These are phyloP conservation scores for Bombus huntii DNA, from an alignment of 1,140 invertebrate species.

Conservation along the genomic window DNA sequence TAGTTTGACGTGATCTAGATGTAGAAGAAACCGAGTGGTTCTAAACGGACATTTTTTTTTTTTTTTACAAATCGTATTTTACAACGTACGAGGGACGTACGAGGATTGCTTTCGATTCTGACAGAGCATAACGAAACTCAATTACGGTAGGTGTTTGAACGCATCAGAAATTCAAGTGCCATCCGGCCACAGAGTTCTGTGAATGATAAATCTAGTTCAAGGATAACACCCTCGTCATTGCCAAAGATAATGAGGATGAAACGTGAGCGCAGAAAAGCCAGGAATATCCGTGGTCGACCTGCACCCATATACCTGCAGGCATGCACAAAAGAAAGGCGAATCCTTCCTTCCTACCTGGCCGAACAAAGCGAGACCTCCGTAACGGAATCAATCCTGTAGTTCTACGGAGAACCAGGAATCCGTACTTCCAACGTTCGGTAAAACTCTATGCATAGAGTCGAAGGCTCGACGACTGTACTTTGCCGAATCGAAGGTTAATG, in stretches of 20 bases:
- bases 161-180: slow-evolving; percentile 29
- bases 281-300: slow-evolving; percentile 52
- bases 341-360: slow-evolving; percentile 65
- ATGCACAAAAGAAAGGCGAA: slow-evolving; percentile 61
- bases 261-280: slow-evolving; percentile 59
- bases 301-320: slow-evolving; percentile 66
- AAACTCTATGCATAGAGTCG: neutral
- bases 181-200: slow-evolving; percentile 18
- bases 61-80: neutral
- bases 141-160: slow-evolving; percentile 27
- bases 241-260: slow-evolving; percentile 67
- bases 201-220: slow-evolving; percentile 71
- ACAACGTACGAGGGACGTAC: neutral
- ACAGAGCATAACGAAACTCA: slow-evolving; percentile 21
- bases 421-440: neutral
- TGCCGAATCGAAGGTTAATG: slow-evolving; percentile 42
- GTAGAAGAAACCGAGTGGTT: too few species aligned
- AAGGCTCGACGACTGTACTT: neutral
- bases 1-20: too few species aligned
- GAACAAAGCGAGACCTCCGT: slow-evolving; percentile 69
- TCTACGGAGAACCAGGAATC: slow-evolving; percentile 13
- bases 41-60: too few species aligned
- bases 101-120: neutral
- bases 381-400: slow-evolving; percentile 66
- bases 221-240: slow-evolving; percentile 71